These are phyloP conservation scores for Panurus biarmicus DNA, from an alignment of 2,113 vertebrate genomes.

Conservation along the genomic window DNA sequence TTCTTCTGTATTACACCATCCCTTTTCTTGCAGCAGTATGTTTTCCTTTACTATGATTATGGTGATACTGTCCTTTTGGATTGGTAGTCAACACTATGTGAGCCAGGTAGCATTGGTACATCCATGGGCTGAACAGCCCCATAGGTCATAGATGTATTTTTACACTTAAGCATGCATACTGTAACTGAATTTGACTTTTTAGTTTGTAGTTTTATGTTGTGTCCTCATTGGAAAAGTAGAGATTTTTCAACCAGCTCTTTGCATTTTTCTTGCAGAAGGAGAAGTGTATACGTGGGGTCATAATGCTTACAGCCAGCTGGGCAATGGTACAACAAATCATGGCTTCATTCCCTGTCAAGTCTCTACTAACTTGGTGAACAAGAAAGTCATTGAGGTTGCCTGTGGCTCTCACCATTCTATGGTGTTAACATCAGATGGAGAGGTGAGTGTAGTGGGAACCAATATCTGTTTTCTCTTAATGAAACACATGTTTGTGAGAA, in stretches of 20 bases:
- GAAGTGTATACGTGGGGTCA: slow-evolving; percentile 98
- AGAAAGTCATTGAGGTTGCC: slow-evolving; percentile 89
- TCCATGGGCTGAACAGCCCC: background rate
- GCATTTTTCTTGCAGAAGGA: slow-evolving; percentile 78
- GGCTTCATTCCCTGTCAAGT: slow-evolving; percentile 85
- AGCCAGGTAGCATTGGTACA: background rate
- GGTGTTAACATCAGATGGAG: slow-evolving; percentile 89
- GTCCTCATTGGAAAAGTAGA: background rate
- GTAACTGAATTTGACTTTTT: background rate
- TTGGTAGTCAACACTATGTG: background rate
- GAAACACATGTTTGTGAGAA: background rate
- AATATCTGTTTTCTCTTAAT: background rate
- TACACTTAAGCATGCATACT: background rate
- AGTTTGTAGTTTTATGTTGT: background rate
- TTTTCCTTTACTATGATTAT: background rate
- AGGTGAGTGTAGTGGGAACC: slow-evolving; percentile 72
- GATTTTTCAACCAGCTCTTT: background rate
- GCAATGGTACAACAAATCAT: slow-evolving; percentile 91
- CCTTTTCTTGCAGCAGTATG: background rate
- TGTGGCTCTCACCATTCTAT: slow-evolving; percentile 97
- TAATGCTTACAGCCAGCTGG: slow-evolving; percentile 94
- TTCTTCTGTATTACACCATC: background rate
- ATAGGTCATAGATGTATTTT: too few relatives aligned
- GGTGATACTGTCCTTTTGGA: background rate
- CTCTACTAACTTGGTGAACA: slow-evolving; percentile 91